These are phyloP conservation scores for Coenobita brevimanus DNA, from an alignment of 1,140 invertebrate species.

Conservation along the genomic window DNA sequence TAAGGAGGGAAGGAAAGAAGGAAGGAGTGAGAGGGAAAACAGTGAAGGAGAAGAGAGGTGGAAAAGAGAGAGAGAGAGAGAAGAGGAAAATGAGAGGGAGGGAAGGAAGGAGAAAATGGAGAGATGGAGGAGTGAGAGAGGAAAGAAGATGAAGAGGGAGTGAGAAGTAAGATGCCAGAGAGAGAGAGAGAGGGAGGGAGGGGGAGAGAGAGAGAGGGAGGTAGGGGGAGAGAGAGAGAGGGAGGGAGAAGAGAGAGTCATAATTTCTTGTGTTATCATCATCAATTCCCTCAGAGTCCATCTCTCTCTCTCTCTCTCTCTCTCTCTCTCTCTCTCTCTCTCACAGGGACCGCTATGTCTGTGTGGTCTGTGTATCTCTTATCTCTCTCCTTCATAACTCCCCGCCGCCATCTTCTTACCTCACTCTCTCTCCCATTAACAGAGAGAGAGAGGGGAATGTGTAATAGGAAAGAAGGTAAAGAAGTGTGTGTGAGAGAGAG, in stretches of 20 bases:
- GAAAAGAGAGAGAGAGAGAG: background rate
- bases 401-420: no score
- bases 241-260: background rate
- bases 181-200: background rate
- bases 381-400: background rate
- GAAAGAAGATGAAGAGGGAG: background rate
- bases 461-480: background rate
- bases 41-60: background rate
- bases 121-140: background rate
- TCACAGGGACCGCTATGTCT: no score
- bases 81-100: background rate
- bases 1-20: background rate
- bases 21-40: background rate
- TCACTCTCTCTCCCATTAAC: background rate
- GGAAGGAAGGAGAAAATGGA: background rate
- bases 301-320: slow-evolving; percentile 6
- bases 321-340: slow-evolving; percentile 17
- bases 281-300: slow-evolving; percentile 35
- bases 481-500: background rate
- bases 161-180: background rate
- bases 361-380: background rate
- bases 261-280: slow-evolving; percentile 50
- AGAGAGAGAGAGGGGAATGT: background rate
- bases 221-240: background rate
- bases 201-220: background rate